Conservation (phyloP, 2,888 invertebrate genomes). For the Poecilobothrus nobilitatus region DNA sequence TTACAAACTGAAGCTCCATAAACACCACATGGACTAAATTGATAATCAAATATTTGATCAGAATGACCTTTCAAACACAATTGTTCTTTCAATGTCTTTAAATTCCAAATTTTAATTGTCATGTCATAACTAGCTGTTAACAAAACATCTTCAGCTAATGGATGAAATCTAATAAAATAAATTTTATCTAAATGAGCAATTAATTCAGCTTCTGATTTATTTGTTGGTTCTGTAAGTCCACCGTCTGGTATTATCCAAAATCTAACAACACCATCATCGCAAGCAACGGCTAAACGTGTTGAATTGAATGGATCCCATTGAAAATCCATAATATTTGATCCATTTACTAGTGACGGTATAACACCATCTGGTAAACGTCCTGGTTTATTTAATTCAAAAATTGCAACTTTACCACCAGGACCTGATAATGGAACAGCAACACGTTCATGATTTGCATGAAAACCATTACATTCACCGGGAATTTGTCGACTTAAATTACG, state of each 20-base stretch:
- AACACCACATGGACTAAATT: conserved; percentile 89
- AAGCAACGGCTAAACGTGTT: conserved; percentile 71
- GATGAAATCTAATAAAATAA: conserved; percentile 84
- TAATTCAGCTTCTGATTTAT: conserved; percentile 58
- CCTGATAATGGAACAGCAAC: conserved; percentile 87
- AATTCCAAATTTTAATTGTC: conserved; percentile 81
- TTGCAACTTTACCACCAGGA: conserved; percentile 81
- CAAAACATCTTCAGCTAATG: conserved; percentile 75
- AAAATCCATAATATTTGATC: conserved; percentile 84
- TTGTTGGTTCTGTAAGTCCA: conserved; percentile 67
- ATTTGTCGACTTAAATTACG: conserved; percentile 83
- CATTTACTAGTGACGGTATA: conserved; percentile 81
- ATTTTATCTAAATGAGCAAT: conserved; percentile 85
- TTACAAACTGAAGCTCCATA: conserved; percentile 81
- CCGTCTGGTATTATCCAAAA: conserved; percentile 70
- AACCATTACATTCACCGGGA: conserved; percentile 90
- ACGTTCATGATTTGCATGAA: conserved; percentile 78
- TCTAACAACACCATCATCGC: conserved; percentile 78
- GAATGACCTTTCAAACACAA: conserved; percentile 66
- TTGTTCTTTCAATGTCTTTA: conserved; percentile 53
- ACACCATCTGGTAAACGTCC: conserved; percentile 73
- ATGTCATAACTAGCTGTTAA: conserved; percentile 86
- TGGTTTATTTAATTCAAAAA: conserved; percentile 70
- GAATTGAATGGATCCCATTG: conserved; percentile 89
- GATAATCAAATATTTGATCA: conserved; percentile 83